Percentiles rank a stretch among this genome's conserved stretches.
Conservation (phyloP, 2,888 invertebrate species). For the Sisyra terminalis region DNA sequence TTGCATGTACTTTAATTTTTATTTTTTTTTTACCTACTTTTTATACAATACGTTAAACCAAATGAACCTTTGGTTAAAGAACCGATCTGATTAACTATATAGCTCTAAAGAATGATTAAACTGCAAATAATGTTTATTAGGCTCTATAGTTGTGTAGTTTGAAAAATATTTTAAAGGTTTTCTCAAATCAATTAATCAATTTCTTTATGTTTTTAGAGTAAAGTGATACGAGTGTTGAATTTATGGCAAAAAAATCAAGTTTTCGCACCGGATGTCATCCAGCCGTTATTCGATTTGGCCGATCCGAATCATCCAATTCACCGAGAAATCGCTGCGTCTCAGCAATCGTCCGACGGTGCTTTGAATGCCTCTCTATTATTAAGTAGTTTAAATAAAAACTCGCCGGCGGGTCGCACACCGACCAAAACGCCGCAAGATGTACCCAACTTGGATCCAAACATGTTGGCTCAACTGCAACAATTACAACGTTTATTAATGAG, state of each 20-base stretch:
- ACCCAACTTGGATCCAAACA: slow-evolving; percentile 19
- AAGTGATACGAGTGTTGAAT: slow-evolving; percentile 93
- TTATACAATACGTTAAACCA: too few species aligned
- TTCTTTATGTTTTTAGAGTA: slow-evolving; percentile 46
- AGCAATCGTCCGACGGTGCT: slow-evolving; percentile 25
- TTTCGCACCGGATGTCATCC: slow-evolving; percentile 88
- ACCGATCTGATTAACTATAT: too few species aligned
- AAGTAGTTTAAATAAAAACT: slow-evolving; percentile 13
- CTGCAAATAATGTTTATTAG: too few species aligned
- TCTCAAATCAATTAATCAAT: background rate
- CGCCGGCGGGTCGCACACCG: slow-evolving; percentile 28
- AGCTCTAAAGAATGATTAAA: too few species aligned
- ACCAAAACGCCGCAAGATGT: slow-evolving; percentile 20
- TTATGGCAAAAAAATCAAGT: slow-evolving; percentile 98
- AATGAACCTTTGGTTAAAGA: too few species aligned
- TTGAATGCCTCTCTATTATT: slow-evolving; percentile 1
- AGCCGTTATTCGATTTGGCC: slow-evolving; percentile 79
- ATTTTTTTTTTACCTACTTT: too few species aligned
- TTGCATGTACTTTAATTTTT: too few species aligned
- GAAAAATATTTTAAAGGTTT: slow-evolving; percentile 4
- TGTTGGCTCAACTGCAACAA: slow-evolving; percentile 40
- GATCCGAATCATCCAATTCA: slow-evolving; percentile 79
- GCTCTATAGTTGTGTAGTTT: too few species aligned
- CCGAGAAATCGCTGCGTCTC: slow-evolving; percentile 28
- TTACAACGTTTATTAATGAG: slow-evolving; percentile 39